A percentile compares a stretch with the other conserved stretches of the same genome.
phyloP scores from a whole-genome alignment of 2,888 invertebrate genomes.

The Sceliomorpha sp. region DNA sequence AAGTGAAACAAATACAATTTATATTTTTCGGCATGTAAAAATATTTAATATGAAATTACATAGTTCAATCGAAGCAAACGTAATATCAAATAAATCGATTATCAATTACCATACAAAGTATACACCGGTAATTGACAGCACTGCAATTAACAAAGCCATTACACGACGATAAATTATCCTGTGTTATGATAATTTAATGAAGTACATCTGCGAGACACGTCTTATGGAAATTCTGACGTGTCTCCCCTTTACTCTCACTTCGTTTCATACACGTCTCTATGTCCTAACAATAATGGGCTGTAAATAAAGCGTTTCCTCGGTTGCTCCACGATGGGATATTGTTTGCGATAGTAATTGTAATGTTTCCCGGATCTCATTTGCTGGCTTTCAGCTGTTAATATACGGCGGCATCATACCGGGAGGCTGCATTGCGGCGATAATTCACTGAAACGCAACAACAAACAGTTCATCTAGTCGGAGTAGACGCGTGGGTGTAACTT shows the following conservation, averaged over 20 bases:
- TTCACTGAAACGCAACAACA: constrained; percentile 69
- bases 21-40: too few relatives aligned
- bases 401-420: constrained; percentile 64
- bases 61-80: too few relatives aligned
- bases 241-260: constrained; percentile 1
- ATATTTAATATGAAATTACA: too few relatives aligned
- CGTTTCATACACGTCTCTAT: constrained; percentile 18
- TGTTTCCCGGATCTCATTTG: constrained; percentile 73
- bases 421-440: constrained; percentile 67
- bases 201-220: not conserved
- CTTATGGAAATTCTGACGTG: not conserved
- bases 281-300: constrained; percentile 60
- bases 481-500: constrained; percentile 66
- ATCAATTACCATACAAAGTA: not conserved
- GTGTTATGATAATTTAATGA: constrained; percentile 3
- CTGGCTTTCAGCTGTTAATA: constrained; percentile 71
- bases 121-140: not conserved
- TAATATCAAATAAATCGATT: too few relatives aligned
- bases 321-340: constrained; percentile 55
- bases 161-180: not conserved
- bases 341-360: constrained; percentile 73
- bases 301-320: constrained; percentile 65
- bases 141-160: not conserved
- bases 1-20: too few relatives aligned
- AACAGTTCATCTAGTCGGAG: constrained; percentile 69